Conservation (phyloP, 2,113 vertebrate genomes). For the Periophthalmus modestus region DNA sequence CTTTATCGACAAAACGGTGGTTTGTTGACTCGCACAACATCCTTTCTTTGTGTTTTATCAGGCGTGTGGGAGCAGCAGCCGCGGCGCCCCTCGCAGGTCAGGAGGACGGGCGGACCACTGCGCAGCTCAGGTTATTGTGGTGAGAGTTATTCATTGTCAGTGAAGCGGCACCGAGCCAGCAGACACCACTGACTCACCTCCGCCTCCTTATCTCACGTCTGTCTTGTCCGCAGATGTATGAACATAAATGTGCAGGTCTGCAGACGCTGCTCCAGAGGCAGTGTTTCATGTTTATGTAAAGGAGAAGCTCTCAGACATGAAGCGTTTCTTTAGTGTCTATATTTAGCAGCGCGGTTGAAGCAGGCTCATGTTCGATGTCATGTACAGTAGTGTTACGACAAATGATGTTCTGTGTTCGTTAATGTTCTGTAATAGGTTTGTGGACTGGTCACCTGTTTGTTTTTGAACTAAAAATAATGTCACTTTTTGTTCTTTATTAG, state of each 20-base stretch:
- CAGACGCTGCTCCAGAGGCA: conserved; percentile 8
- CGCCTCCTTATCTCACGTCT: conserved; percentile 19
- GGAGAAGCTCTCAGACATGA: not conserved
- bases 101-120: conserved; percentile 38
- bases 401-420: too few relatives aligned
- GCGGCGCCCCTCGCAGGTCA: conserved; percentile 18
- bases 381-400: too few relatives aligned
- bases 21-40: conserved; percentile 4
- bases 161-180: conserved; percentile 38
- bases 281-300: conserved; percentile 4
- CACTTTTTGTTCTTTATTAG: too few relatives aligned
- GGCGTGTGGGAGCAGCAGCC: conserved; percentile 28
- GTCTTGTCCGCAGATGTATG: conserved; percentile 7
- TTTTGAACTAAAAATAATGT: too few relatives aligned
- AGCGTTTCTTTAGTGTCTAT: not conserved
- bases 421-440: too few relatives aligned
- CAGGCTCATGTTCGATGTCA: not conserved
- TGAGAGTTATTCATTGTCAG: conserved; percentile 28
- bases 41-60: conserved; percentile 8
- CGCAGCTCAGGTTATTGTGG: conserved; percentile 46
- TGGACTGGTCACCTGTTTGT: too few relatives aligned
- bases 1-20: not conserved
- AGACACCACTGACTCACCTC: conserved; percentile 55
- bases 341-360: not conserved
- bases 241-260: not conserved